Evolutionary conservation across 2,113 vertebrate genomes (phyloP).

Genomic region (Corythaeola cristata): DNA sequence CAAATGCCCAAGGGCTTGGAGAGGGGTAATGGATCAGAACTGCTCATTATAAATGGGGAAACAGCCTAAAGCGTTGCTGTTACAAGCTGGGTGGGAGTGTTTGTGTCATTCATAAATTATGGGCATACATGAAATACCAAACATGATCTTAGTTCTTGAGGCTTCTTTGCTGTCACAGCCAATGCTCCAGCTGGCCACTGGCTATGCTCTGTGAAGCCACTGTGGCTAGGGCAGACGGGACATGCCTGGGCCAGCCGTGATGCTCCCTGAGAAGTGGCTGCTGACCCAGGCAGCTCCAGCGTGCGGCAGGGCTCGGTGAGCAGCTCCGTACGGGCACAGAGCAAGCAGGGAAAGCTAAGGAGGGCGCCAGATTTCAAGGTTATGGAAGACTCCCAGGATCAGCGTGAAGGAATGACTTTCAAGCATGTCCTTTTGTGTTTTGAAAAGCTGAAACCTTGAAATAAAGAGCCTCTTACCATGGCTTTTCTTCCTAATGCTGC

Average conservation of each 20-base stretch:
- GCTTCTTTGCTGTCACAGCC: neutral
- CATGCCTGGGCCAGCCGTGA: neutral
- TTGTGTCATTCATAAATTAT: accelerated
- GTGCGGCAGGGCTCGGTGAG: accelerated
- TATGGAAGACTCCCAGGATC: constrained; percentile 29
- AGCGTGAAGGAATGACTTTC: neutral
- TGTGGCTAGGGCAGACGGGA: neutral
- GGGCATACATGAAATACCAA: neutral
- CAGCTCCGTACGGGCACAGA: accelerated
- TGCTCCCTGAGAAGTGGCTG: neutral
- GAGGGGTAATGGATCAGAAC: accelerated
- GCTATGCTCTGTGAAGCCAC: neutral
- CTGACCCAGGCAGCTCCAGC: accelerated
- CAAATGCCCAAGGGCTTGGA: neutral
- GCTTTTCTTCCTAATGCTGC: neutral
- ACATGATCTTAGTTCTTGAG: neutral
- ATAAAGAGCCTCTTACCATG: neutral
- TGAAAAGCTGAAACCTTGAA: neutral
- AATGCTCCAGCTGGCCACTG: neutral
- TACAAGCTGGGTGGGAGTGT: accelerated
- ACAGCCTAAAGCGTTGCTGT: neutral
- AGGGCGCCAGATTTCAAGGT: constrained; percentile 10
- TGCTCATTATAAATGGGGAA: neutral
- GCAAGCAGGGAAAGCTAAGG: neutral
- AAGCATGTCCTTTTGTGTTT: neutral